Evolutionary conservation across 1,140 invertebrate species (phyloP), one percentile per base, ranked within the genome.

Genomic region (Stenopsyche tienmushanensis): DNA sequence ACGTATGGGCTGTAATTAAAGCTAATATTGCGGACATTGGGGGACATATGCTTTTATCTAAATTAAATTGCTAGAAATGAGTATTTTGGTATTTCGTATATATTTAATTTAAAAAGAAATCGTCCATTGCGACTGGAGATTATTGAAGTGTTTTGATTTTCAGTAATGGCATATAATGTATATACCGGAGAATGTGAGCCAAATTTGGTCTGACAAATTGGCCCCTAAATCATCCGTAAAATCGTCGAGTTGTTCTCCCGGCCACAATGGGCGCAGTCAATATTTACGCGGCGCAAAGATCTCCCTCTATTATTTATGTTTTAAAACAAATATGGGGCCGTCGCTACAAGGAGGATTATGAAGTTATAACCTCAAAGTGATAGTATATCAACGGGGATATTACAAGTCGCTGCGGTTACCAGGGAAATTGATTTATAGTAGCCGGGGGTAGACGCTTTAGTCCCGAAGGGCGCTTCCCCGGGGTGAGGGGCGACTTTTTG

Each of bases 341-440:
- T 10, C 63, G 63, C 44, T 59, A 69, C 66, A 54, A 64, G 59
- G 53, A 57, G 64, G 54, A 47, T 70, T 66, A 70, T 70, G 64
- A 70, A 70, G 68, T 70, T 64, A 70, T 66, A 64, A 57, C 47
- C 55, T 66, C 68, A 66, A 58, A 64, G 68, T 66, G 68, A 70
- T 70, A 70, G 68, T 70, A 64, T 70, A 70, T 70, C 64, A 70
- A 64, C 59, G 57, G 17, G 57, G 64, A 57, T 60, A 69, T 62
- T 69, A 60, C 55, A 64, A 55, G 54, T 60, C 57, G 57, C 49
- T 65, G 62, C 58, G 52, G 57, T 62, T 62, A 58, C 49, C 55
- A 21, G 42, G 42, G 24, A 50, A 70, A 70, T 70, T 70, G 68
- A 70, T 70, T 70, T 70, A 70, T 70, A 66, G 64, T 52, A 44